These are phyloP conservation scores for Tipula unca DNA, from an alignment of 2,888 invertebrate genomes.

Conservation along the genomic window DNA sequence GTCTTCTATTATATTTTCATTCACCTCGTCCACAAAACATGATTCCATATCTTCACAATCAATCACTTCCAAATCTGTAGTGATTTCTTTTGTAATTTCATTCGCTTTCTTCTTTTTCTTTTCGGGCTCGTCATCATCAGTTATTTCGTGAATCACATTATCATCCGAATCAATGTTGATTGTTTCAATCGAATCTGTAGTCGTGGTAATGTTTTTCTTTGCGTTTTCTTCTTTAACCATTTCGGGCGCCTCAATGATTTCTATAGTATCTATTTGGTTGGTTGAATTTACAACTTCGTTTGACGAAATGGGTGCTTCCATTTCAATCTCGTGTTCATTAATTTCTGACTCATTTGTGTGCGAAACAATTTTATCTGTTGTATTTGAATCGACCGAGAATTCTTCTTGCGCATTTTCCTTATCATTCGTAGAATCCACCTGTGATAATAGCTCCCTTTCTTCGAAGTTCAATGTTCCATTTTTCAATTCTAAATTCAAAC, in stretches of 20 bases:
- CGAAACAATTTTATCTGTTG: background rate
- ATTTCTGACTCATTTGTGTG: background rate
- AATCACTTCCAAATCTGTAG: background rate
- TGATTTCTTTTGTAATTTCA: background rate
- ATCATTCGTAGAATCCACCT: background rate
- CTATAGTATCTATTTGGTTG: background rate
- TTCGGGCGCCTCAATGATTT: background rate
- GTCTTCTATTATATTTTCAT: conserved; percentile 17
- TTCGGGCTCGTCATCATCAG: conserved; percentile 21
- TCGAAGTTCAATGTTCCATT: background rate
- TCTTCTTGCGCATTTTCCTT: background rate
- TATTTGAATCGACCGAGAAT: background rate
- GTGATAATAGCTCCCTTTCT: background rate
- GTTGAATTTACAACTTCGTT: background rate
- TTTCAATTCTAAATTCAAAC: background rate
- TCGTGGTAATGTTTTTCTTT: background rate
- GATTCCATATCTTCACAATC: conserved; percentile 18
- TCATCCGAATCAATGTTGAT: background rate
- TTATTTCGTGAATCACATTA: conserved; percentile 23
- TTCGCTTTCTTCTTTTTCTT: conserved; percentile 19
- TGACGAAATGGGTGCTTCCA: background rate
- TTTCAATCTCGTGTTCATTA: background rate
- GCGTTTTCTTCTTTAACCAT: background rate
- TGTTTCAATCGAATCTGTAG: background rate
- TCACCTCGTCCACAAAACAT: conserved; percentile 22